Base-by-base conservation (phyloP, 1,140 invertebrate species). In the Trypoxylus dichotomus region DNA sequence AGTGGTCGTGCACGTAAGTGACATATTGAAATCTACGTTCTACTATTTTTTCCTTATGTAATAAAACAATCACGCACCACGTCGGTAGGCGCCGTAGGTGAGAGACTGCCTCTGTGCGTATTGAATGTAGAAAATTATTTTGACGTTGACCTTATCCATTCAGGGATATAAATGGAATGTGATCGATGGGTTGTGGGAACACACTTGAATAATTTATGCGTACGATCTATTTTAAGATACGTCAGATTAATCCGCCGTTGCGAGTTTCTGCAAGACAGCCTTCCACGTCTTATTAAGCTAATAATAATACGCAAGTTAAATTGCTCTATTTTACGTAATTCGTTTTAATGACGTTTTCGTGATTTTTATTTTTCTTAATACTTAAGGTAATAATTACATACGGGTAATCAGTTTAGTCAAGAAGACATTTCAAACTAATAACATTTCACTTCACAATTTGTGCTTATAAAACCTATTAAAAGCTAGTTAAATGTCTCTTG, bases 141-240 rank as follows among this genome's bases (percentile, higher is more conserved):
- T 68, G 60, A 68, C 60, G 27, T 68, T 29, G 8, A 2, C 60
- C 27, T 68, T 29, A 68, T 68, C 13, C 60, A 27, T 29, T 29
- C 21, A 68, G 60, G 60, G 27, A 29, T 29, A 68, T 29, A 29
- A 29, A 68, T 29, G 60, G 60, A 68, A 68, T 68, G 60, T 68
- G 60, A 68, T 68, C 60, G 60, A 68, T 68, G 60, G 60, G 8
- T 68, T 29, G 21, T 24, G 21, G 27, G 24, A 68, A 68, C 60
- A 68, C 60, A 29, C 24, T 68, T 68, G 60, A 29, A 68, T 68
- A 68, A 68, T 68, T 27, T 15, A 54, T 54, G 19, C 24, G 27
- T 15, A 68, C 60, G 60, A 68, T 27, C 60, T 68, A 68, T 68
- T 68, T 68, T 68, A 68, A 68, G 60, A 68, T 29, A 68, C 60